Evolutionary conservation across 2,888 invertebrate species (phyloP).

Genomic region (Andricus curvator): DNA sequence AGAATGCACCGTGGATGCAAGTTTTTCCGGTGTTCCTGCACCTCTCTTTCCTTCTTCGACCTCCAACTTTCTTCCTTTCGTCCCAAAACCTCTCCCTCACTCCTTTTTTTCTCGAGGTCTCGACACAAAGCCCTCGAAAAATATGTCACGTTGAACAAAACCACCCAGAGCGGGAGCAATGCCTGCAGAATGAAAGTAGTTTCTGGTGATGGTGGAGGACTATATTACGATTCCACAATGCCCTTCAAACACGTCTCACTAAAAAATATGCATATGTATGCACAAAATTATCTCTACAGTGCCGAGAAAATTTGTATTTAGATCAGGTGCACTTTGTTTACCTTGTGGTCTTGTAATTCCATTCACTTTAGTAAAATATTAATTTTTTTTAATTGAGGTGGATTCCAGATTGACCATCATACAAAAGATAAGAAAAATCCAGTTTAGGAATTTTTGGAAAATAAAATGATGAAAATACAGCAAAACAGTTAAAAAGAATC

Average conservation of each 20-base stretch:
- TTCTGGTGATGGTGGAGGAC: conserved; percentile 7
- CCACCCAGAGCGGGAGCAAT: conserved; percentile 51
- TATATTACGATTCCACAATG: conserved; percentile 18
- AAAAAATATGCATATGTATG: conserved; percentile 3
- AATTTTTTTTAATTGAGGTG: too few species aligned
- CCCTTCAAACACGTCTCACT: not conserved
- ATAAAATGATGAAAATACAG: too few species aligned
- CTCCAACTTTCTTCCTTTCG: conserved; percentile 50
- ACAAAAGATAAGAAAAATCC: too few species aligned
- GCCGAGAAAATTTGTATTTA: not conserved
- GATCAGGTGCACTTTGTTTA: too few species aligned
- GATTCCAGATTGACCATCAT: too few species aligned
- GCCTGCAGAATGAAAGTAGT: conserved; percentile 54
- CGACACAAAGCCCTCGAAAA: conserved; percentile 64
- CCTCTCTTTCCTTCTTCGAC: conserved; percentile 43
- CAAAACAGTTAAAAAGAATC: too few species aligned
- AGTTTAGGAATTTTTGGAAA: too few species aligned
- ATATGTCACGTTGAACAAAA: conserved; percentile 68
- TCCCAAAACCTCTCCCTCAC: conserved; percentile 47
- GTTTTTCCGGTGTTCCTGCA: conserved; percentile 53
- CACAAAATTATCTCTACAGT: not conserved
- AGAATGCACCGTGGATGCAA: conserved; percentile 48
- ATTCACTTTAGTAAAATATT: too few species aligned
- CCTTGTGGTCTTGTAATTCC: too few species aligned
- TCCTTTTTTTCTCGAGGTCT: conserved; percentile 53